phyloP scores from a whole-genome alignment of 2,888 invertebrate species.

The Notodromas monacha region DNA sequence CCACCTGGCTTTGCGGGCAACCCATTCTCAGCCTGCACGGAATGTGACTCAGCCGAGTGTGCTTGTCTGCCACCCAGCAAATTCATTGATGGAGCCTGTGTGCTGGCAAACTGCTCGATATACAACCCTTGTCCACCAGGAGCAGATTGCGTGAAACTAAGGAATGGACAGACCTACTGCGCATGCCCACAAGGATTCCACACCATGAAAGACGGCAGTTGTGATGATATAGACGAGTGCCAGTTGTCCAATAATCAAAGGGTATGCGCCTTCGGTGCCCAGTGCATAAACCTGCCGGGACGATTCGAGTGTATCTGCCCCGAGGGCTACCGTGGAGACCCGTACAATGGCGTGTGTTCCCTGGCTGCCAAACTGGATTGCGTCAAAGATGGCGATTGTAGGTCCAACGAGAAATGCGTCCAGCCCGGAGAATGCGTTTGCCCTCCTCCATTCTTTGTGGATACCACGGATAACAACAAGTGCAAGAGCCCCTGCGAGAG shows the following conservation, averaged over 20 bases:
- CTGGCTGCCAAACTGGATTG: constrained; percentile 43
- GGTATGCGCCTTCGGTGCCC: constrained; percentile 53
- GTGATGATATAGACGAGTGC: constrained; percentile 39
- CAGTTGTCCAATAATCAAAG: constrained; percentile 26
- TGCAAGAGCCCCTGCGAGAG: constrained; percentile 75
- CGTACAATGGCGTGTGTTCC: constrained; percentile 27
- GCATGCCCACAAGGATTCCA: constrained; percentile 62
- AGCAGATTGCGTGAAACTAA: constrained; percentile 60
- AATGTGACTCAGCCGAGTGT: constrained; percentile 47
- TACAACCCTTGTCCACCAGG: constrained; percentile 48
- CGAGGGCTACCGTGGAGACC: constrained; percentile 10
- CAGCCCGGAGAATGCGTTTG: constrained; percentile 70
- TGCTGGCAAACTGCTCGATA: constrained; percentile 40
- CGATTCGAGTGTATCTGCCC: constrained; percentile 17
- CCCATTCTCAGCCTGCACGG: constrained; percentile 43
- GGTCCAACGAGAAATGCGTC: constrained; percentile 54
- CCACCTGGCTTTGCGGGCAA: constrained; percentile 59
- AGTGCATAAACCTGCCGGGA: constrained; percentile 44
- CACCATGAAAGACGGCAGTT: constrained; percentile 40
- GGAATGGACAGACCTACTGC: constrained; percentile 64
- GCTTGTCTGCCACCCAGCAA: constrained; percentile 61
- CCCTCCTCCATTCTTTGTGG: constrained; percentile 58
- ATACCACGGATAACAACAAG: constrained; percentile 41
- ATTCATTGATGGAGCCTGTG: constrained; percentile 45
- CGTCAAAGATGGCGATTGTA: constrained; percentile 45